Evolutionary conservation across 1,140 invertebrate genomes (phyloP).

Genomic region (Caenorhabditis brenneri): DNA sequence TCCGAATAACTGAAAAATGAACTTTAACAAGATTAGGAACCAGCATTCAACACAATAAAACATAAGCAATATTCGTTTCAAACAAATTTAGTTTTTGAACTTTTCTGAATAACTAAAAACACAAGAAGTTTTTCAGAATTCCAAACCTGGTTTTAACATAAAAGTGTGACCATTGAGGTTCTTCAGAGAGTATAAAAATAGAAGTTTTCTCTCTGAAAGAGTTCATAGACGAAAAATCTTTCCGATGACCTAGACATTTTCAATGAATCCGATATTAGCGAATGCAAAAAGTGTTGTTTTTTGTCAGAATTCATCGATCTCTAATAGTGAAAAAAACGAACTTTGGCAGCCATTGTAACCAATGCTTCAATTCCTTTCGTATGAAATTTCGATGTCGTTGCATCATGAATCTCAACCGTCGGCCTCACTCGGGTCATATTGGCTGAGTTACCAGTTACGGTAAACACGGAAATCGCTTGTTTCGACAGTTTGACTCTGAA

Average conservation of each 20-base stretch:
- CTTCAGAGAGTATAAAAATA: too few species aligned
- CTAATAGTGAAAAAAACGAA: neutral
- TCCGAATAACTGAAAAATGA: conserved; percentile 6
- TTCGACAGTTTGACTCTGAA: conserved; percentile 26
- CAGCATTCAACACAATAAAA: too few species aligned
- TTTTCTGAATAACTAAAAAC: too few species aligned
- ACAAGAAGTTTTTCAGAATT: too few species aligned
- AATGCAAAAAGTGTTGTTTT: too few species aligned
- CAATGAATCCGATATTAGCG: too few species aligned
- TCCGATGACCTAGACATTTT: neutral
- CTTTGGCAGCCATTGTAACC: conserved; percentile 17
- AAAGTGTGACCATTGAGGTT: too few species aligned
- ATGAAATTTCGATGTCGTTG: neutral
- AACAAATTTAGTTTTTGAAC: too few species aligned
- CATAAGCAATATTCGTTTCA: too few species aligned
- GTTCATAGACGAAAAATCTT: neutral
- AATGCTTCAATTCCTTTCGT: conserved; percentile 26
- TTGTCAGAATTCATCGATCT: neutral
- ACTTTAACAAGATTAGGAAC: neutral
- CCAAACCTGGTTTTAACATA: too few species aligned
- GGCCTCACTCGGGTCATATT: conserved; percentile 3
- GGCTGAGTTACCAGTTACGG: neutral
- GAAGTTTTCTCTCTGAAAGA: neutral
- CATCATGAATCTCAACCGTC: neutral
- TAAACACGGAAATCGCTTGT: conserved; percentile 27